A percentile compares a stretch with the other conserved stretches of the same genome.
These are phyloP conservation scores for Sarcophaga peregrina DNA, from an alignment of 1,140 invertebrate genomes.

Conservation along the genomic window DNA sequence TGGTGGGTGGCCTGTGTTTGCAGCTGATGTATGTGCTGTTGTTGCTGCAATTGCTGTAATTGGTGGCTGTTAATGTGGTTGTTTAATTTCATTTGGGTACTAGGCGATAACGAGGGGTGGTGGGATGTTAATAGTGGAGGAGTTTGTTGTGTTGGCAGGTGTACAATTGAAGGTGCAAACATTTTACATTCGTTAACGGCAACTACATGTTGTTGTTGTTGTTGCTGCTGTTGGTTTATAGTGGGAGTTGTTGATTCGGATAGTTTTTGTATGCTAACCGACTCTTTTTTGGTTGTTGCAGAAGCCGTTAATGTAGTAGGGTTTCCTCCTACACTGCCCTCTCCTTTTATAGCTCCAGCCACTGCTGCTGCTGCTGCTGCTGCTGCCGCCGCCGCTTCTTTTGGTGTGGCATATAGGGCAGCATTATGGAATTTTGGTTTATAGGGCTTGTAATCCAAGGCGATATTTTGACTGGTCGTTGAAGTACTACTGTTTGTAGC, in stretches of 20 bases:
- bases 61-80: conserved; percentile 63
- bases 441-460: conserved; percentile 69
- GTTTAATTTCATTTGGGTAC: conserved; percentile 62
- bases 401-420: conserved; percentile 67
- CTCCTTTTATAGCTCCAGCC: neutral
- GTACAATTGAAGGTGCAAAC: conserved; percentile 48
- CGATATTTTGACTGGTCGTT: conserved; percentile 51
- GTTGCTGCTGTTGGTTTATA: conserved; percentile 50
- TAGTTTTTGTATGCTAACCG: neutral
- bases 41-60: conserved; percentile 59
- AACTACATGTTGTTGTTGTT: conserved; percentile 29
- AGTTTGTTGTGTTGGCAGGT: conserved; percentile 43
- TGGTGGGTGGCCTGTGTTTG: conserved; percentile 47
- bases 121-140: conserved; percentile 41
- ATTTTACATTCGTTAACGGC: conserved; percentile 38
- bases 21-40: conserved; percentile 54
- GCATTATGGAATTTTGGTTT: conserved; percentile 84
- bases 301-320: neutral
- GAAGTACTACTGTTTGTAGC: conserved; percentile 48
- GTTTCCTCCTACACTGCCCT: too few relatives aligned
- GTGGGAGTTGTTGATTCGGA: neutral
- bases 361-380: conserved; percentile 41
- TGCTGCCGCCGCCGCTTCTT: conserved; percentile 48
- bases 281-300: neutral
- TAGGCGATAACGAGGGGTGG: conserved; percentile 61